Conservation (phyloP, 2,113 vertebrate species). For the Thamnaconus septentrionalis region DNA sequence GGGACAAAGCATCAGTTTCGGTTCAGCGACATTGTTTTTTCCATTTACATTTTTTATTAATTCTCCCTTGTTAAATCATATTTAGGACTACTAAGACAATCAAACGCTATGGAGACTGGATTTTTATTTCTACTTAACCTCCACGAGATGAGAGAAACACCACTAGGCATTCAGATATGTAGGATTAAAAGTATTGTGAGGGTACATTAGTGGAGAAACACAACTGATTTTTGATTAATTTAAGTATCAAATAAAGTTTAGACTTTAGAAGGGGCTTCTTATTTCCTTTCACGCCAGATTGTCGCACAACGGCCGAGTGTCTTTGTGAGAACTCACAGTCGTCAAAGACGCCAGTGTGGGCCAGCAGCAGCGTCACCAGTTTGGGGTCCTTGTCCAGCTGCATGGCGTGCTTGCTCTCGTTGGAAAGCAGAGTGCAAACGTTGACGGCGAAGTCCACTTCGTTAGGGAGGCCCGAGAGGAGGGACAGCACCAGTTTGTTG, state of each 20-base stretch:
- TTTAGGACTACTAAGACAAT: neutral
- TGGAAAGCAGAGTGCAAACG: slow-evolving; percentile 98
- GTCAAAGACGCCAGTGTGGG: slow-evolving; percentile 96
- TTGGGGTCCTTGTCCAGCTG: slow-evolving; percentile 99
- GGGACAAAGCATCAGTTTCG: slow-evolving; percentile 7
- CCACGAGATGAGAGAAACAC: too few relatives aligned
- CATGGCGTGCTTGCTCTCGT: slow-evolving; percentile 99
- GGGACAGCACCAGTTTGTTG: slow-evolving; percentile 99
- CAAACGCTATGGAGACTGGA: too few relatives aligned
- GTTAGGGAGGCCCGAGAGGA: slow-evolving; percentile 97
- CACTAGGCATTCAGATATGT: too few relatives aligned
- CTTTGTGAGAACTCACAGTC: slow-evolving; percentile 84
- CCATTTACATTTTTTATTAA: neutral
- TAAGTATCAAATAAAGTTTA: too few relatives aligned
- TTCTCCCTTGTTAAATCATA: slow-evolving; percentile 10
- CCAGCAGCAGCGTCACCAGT: slow-evolving; percentile 96
- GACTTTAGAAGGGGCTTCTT: neutral
- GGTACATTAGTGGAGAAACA: too few relatives aligned
- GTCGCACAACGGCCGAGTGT: too few relatives aligned
- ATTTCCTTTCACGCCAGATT: neutral
- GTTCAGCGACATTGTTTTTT: neutral
- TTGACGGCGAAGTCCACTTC: slow-evolving; percentile 99
- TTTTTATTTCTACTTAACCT: too few relatives aligned
- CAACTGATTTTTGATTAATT: too few relatives aligned
- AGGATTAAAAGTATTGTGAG: too few relatives aligned